phyloP scores from a whole-genome alignment of 2,888 invertebrate species.

The Keiferia lycopersicella region DNA sequence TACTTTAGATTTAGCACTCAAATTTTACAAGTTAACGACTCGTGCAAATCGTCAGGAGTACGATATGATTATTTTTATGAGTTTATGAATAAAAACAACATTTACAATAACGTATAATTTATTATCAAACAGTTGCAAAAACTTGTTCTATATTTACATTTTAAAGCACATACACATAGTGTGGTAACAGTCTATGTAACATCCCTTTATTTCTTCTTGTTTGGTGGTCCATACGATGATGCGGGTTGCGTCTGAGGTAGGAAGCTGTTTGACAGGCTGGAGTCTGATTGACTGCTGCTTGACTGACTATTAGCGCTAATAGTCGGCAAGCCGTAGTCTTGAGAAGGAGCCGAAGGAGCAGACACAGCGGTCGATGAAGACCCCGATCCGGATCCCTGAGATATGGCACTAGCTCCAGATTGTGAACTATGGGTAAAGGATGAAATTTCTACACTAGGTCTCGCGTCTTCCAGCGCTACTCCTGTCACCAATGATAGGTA shows the following conservation, averaged over 20 bases:
- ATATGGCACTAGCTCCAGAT: slow-evolving; percentile 37
- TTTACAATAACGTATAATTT: slow-evolving; percentile 38
- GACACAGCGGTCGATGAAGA: slow-evolving; percentile 38
- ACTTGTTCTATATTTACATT: slow-evolving; percentile 28
- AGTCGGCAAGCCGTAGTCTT: slow-evolving; percentile 53
- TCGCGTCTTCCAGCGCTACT: slow-evolving; percentile 64
- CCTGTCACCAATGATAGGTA: slow-evolving; percentile 69
- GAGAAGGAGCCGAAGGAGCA: slow-evolving; percentile 38
- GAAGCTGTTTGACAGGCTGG: slow-evolving; percentile 49
- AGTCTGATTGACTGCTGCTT: slow-evolving; percentile 38
- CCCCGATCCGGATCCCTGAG: slow-evolving; percentile 36
- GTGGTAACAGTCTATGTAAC: slow-evolving; percentile 1
- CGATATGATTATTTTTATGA: slow-evolving; percentile 28
- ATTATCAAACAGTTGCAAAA: slow-evolving; percentile 43
- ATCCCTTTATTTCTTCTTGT: slow-evolving; percentile 40
- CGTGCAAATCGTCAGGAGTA: slow-evolving; percentile 31
- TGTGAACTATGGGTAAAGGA: slow-evolving; percentile 67
- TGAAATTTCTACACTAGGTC: slow-evolving; percentile 69
- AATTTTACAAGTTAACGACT: slow-evolving; percentile 19
- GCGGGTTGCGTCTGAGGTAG: slow-evolving; percentile 62
- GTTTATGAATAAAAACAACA: slow-evolving; percentile 33
- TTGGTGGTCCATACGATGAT: slow-evolving; percentile 61
- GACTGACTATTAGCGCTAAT: slow-evolving; percentile 43
- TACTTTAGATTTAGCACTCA: not conserved
- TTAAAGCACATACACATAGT: slow-evolving; percentile 15